These are phyloP conservation scores for Aphelinus atriplicis DNA, from an alignment of 1,140 invertebrate species.

Conservation along the genomic window DNA sequence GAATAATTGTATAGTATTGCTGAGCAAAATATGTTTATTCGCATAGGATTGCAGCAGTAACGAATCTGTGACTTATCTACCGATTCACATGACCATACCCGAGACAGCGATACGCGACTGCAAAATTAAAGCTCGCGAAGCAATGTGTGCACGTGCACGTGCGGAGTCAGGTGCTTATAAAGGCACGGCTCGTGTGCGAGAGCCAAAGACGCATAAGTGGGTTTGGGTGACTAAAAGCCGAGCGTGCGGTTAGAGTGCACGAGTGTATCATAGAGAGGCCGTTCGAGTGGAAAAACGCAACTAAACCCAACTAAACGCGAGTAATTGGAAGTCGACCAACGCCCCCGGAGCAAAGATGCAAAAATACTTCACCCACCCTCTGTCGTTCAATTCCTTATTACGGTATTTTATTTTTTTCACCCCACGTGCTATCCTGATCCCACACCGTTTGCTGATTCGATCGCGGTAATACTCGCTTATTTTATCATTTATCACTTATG, in stretches of 20 bases:
- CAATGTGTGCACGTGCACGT: conserved; percentile 27
- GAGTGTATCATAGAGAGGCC: conserved; percentile 63
- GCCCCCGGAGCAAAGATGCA: not conserved
- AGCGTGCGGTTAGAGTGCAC: conserved; percentile 57
- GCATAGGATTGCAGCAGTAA: too few species aligned
- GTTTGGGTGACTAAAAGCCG: conserved; percentile 62
- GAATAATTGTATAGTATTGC: too few species aligned
- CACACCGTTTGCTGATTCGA: too few species aligned
- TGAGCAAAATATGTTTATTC: too few species aligned
- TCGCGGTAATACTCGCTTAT: too few species aligned
- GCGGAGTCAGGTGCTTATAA: conserved; percentile 46
- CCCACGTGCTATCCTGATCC: too few species aligned
- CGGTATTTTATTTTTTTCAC: too few species aligned
- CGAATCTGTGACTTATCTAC: too few species aligned
- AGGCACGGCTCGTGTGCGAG: conserved; percentile 31
- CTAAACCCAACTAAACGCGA: conserved; percentile 58
- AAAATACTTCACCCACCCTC: too few species aligned
- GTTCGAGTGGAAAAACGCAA: conserved; percentile 66
- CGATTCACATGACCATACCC: not conserved
- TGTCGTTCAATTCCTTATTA: too few species aligned
- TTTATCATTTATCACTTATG: too few species aligned
- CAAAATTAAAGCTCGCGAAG: conserved; percentile 2
- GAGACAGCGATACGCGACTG: not conserved
- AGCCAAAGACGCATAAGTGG: conserved; percentile 53
- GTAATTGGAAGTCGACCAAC: conserved; percentile 62